Base-by-base conservation (phyloP, 2,888 invertebrate species). In the Lycophotia porphyrea region DNA sequence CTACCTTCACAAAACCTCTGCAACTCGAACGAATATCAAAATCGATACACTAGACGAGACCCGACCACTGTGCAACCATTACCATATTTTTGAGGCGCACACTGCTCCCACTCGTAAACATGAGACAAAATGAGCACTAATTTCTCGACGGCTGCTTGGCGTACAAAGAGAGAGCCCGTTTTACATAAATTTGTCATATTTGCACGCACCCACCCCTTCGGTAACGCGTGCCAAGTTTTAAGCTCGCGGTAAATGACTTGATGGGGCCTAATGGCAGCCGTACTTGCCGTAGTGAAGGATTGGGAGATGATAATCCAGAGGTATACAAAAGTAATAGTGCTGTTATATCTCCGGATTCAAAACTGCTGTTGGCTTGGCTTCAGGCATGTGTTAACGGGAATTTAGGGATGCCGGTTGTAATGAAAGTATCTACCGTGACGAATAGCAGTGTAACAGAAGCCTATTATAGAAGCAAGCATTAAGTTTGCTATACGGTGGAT, bases 101-200 rank as follows among this genome's bases (percentile, higher is more conserved):
- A 90, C 84, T 89, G 90, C 90, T 86, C 80, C 88, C 89, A 91
- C 91, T 93, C 95, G 93, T 96, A 96, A 96, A 96, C 95, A 94
- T 93, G 90, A 89, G 87, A 92, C 92, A 89, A 91, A 95, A 96
- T 94, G 95, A 95, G 93, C 93, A 95, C 95, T 96, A 96, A 95
- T 95, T 95, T 93, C 92, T 93, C 89, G 86, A 84, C 84, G 91
- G 90, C 88, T 90, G 89, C 90, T 85, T 84, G 82, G 82, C 82
- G 89, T 91, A 91, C 92, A 92, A 91, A 92, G 92, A 92, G 93
- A 92, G 90, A 71, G 75, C 71, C 85, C 92, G 93, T 90, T 95
- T 94, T 93, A 93, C 95, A 95, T 96, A 96, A 95, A 96, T 94
- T 95, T 95, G 95, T 95, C 96, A 96, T 96, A 96, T 95, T 96